Evolutionary conservation across 1,140 invertebrate genomes (phyloP).

Genomic region (Coboldia fuscipes): DNA sequence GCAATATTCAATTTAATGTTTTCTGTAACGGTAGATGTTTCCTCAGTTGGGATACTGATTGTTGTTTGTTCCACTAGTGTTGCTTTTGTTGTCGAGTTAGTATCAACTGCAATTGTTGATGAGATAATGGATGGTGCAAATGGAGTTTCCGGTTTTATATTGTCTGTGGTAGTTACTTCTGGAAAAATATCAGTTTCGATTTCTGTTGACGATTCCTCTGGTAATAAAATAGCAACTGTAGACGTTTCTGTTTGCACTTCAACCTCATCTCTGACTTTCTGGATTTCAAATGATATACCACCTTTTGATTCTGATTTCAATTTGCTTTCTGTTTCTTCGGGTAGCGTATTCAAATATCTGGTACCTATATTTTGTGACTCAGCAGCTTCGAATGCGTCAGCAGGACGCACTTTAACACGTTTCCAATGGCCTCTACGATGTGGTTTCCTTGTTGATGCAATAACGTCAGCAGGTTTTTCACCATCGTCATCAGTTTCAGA

Average conservation of each 20-base stretch:
- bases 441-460: too few species aligned
- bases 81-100: background rate
- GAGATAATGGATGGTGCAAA: conserved; percentile 1
- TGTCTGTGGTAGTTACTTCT: background rate
- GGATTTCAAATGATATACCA: background rate
- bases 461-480: too few species aligned
- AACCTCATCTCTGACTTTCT: background rate
- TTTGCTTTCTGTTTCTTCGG: background rate
- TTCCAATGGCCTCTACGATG: conserved; percentile 45
- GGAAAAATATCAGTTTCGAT: background rate
- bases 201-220: background rate
- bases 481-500: too few species aligned
- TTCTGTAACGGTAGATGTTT: background rate
- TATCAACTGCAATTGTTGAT: background rate
- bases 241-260: background rate
- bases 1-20: background rate
- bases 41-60: background rate
- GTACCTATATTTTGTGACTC: conserved; percentile 34
- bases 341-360: conserved; percentile 13
- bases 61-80: background rate
- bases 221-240: too few species aligned
- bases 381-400: conserved; percentile 39
- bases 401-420: conserved; percentile 30
- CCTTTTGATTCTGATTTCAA: background rate
- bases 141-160: conserved; percentile 2